Base-by-base conservation (phyloP, 2,113 vertebrate species). In the Pseudopodoces humilis region DNA sequence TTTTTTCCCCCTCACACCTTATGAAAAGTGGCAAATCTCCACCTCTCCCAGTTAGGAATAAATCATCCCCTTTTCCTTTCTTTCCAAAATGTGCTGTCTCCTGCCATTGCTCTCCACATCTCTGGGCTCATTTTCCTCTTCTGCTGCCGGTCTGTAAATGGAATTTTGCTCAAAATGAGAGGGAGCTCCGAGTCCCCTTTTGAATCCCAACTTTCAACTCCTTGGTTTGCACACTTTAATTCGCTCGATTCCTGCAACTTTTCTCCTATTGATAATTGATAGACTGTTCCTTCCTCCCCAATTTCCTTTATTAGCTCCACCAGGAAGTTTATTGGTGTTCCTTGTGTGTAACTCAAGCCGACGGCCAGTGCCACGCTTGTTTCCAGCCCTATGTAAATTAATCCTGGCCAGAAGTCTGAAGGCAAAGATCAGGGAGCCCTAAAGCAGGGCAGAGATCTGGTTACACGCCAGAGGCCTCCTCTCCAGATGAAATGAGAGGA, bases 261-360 rank as follows among this genome's bases (percentile, higher is more conserved):
- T 88, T 84, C 77, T 46, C 92, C 94, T 96, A 97, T 97, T 97
- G 97, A 97, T 98, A 97, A 97, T 95, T 90, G 96, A 97, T 97
- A 98, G 97, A 96, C 90, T 92, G 96, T 95, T 97, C 97, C 97
- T 98, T 98, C 98, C 97, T 97, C 96, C 89, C 95, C 97, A 95
- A 97, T 98, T 98, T 98, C 97, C 98, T 98, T 97, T 96, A 96
- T 98, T 97, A 97, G 97, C 95, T 95, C 94, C 94, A 93, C 94
- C 97, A 98, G 98, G 98, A 98, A 97, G 97, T 96, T 94, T 96
- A 88, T 97, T 97, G 92, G 92, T 70, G 95, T 62, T 95, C 94
- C 92, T 82, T 84, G 95, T 63, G n/a, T 96, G 98, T 98, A 98
- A 98, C 95, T 78, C 89, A 96, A 98, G 97, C 96, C 94, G 94